phyloP scores from a whole-genome alignment of 2,113 vertebrate genomes.

The Phalacrocorax brasilianus region DNA sequence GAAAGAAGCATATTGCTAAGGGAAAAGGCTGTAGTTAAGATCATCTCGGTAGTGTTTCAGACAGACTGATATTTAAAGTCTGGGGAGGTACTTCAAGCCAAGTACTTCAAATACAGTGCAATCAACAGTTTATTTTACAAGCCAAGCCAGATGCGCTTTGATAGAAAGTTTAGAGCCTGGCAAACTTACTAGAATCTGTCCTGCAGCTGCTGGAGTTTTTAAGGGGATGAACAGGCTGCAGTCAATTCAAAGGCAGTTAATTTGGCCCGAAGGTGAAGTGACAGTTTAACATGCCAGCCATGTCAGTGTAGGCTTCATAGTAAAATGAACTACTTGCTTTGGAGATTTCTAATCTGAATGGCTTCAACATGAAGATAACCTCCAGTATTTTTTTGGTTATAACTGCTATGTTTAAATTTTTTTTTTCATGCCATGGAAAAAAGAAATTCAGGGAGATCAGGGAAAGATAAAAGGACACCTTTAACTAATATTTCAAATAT shows the following conservation, averaged over 20 bases:
- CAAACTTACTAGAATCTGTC: background rate
- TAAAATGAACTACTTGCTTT: background rate
- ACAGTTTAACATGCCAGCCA: background rate
- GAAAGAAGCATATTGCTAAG: background rate
- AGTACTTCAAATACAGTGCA: constrained; percentile 13
- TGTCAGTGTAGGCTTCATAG: background rate
- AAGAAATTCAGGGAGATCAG: no score
- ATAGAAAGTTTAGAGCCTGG: background rate
- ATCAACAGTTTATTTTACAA: constrained; percentile 27
- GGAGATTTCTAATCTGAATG: background rate
- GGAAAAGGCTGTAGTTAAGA: background rate
- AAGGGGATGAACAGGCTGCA: background rate
- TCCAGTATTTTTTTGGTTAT: background rate
- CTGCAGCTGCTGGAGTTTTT: background rate
- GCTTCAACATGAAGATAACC: background rate
- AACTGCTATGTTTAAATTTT: background rate
- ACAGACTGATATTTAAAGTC: constrained; percentile 17
- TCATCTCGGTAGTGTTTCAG: background rate
- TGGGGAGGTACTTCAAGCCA: constrained; percentile 13
- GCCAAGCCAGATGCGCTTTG: background rate
- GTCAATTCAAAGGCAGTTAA: background rate
- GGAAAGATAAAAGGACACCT: background rate
- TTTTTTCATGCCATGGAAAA: background rate
- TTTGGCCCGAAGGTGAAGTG: background rate
- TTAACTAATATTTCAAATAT: background rate